Base-by-base conservation (phyloP, 2,888 invertebrate species). In the Capitulum mitella region DNA sequence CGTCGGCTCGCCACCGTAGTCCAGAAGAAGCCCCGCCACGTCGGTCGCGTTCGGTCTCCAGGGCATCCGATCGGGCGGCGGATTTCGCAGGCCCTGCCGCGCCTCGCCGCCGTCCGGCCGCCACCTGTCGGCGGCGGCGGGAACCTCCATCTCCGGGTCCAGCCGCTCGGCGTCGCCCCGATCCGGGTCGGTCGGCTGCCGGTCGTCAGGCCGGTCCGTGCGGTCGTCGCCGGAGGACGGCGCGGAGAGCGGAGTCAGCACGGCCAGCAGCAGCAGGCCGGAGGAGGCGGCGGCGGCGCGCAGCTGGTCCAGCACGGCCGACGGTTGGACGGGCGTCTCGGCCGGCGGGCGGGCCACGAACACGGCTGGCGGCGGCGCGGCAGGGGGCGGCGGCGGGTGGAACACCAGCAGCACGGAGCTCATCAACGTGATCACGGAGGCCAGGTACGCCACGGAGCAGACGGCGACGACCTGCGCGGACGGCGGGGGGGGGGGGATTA, bases 361-460 rank as follows among this genome's bases (percentile, higher is more conserved):
- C 70, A 70, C 70, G 2, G 70, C 34, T 34, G 10, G 37, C 40
- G 37, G 70, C 26, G 58, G 29, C 8, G n/a, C n/a, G 26, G 19
- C 34, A 32, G 64, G 37, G 22, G 34, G 64, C 16, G 70, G 26
- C 70, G 70, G 70, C 6, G 70, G 26, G 40, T 37, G 37, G 70
- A 70, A 70, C 14, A 70, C 70, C 37, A 70, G 70, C 40, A 70
- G 70, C 10, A 70, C 70, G 37, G 70, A 70, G 40, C 70, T 89
- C 76, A 90, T 83, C 74, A 91, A 85, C 6, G 90, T 89, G 58
- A 90, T 84, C 70, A 91, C 83, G 74, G 90, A 87, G 10, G 89
- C 89, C 14, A 89, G 85, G 83, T 91, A 91, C 29, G 90, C 89
- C 46, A 89, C 87, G 46, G 90, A 85, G 82, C 90, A 88, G 58